Base-by-base conservation (phyloP, 1,140 invertebrate species). In the Leptestheria dahalacensis region DNA sequence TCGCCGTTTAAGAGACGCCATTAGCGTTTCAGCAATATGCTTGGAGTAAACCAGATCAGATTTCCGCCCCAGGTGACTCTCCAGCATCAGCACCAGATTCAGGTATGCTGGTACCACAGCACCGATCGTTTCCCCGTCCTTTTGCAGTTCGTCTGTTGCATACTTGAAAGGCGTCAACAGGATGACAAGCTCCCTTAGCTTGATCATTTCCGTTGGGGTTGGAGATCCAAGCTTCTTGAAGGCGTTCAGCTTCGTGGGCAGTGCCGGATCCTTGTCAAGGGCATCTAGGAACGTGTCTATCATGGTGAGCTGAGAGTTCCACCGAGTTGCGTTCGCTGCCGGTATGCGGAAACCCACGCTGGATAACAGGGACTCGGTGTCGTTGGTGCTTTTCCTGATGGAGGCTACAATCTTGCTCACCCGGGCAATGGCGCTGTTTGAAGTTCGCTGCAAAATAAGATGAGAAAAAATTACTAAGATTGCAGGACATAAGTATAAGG, bases 281-380 rank as follows among this genome's bases (percentile, higher is more conserved):
- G 55, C 55, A 15, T 29, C 21, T 20, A 57, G 26, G 33, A 57
- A 57, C 18, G 2, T 29, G 33, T 18, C 25, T 18, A 57, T 21
- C 29, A 41, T 29, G 41, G 41, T 33, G 21, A 57, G 41, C 55
- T 57, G 55, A 29, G 55, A 57, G 47, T 57, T 57, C 55, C 55
- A 57, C 1, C 55, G 55, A 33, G 55, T 57, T 12, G 28, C 26
- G 33, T 49, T 57, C 24, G 2, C 33, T 21, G 3, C 24, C 33
- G 55, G 55, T 20, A 57, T 57, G n/a, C 55, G 55, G 18, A 57
- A 57, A 57, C 55, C 55, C 25, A 57, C 55, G 41, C 20, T 29
- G 26, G 25, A 41, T 20, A 41, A 26, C 21, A 57, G 29, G 15
- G 25, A 25, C 24, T 41, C 41, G 3, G 28, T 24, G 20, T 55